Evolutionary conservation across 2,888 invertebrate genomes (phyloP).

Genomic region (Drosophila greeni): DNA sequence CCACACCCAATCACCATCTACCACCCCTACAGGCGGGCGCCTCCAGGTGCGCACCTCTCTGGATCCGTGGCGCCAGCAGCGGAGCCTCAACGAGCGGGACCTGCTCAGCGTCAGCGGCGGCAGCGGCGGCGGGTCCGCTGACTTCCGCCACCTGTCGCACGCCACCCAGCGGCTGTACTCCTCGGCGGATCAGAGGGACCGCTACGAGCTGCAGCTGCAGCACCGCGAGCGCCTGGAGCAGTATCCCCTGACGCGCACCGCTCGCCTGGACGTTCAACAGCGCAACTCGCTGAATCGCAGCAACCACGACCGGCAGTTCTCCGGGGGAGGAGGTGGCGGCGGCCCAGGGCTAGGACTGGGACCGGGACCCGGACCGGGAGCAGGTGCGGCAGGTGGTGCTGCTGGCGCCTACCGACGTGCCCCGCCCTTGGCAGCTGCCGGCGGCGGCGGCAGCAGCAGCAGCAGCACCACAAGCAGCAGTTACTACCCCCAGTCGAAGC

Average conservation of each 20-base stretch:
- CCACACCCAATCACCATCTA: conserved; percentile 49
- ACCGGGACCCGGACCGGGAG: conserved; percentile 11
- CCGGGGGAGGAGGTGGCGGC: conserved; percentile 26
- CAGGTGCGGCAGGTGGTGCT: conserved; percentile 41
- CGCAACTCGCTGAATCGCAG: conserved; percentile 79
- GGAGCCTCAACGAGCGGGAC: conserved; percentile 77
- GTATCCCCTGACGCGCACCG: conserved; percentile 76
- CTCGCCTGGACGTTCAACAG: conserved; percentile 79
- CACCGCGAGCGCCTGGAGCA: conserved; percentile 76
- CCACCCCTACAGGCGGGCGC: conserved; percentile 71
- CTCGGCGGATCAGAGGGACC: conserved; percentile 75
- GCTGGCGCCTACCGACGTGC: conserved; percentile 63
- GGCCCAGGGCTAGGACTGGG: conserved; percentile 5
- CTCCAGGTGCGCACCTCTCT: conserved; percentile 67
- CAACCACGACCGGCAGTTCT: conserved; percentile 79
- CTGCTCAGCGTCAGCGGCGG: conserved; percentile 70
- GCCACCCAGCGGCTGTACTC: conserved; percentile 76
- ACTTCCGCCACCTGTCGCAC: conserved; percentile 71
- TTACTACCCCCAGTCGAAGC: conserved; percentile 74
- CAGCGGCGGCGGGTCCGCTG: conserved; percentile 52
- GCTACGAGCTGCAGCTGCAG: conserved; percentile 76
- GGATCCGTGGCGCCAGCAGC: conserved; percentile 77
- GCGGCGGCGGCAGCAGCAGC: conserved; percentile 65
- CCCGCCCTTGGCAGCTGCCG: conserved; percentile 68
- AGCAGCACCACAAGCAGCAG: conserved; percentile 76